Base-by-base conservation (phyloP, 2,113 vertebrate genomes). In the Eleginops maclovinus region DNA sequence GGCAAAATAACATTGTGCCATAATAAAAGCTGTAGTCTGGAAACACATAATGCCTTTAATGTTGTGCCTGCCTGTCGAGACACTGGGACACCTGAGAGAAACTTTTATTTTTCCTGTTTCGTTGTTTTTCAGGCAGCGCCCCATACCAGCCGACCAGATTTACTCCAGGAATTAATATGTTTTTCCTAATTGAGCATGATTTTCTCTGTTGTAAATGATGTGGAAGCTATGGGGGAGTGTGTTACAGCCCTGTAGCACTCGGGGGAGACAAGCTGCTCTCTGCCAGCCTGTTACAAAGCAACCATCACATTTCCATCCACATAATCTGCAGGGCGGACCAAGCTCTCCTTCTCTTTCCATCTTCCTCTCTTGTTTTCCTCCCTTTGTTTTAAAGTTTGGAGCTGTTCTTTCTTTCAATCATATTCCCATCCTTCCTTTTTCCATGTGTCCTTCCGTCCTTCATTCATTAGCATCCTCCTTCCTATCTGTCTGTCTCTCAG, bases 101-200 rank as follows among this genome's bases (percentile, higher is more conserved):
- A 66, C 36, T 14, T 55, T 43, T 11, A 0, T 43, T 76, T 64
- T 58, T 51, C 46, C 16, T 41, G 28, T 64, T 43, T 73, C 15
- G 26, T 47, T 80, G 65, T 61, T 67, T 63, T 69, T 43, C 46
- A 82, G 53, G 66, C 69, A 19, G 47, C 16, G 7, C 51, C 53
- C 1, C 68, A 1, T 76, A 61, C 77, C 46, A 26, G 55, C n/a
- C 43, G 81, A 82, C 68, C 73, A 17, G 58, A 13, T 61, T 43
- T 15, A 56, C 79, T 71, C 53, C 16, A 51, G 40, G 47, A 41
- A 80, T 84, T 83, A 74, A 79, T 77, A 54, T 0, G 49, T 71
- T 87, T 89, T 86, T 85, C 89, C 89, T 83, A 90, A 87, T 88
- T 86, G 86, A 49, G 51, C 75, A 41, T 81, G 72, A 73, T 84